phyloP scores from a whole-genome alignment of 2,888 invertebrate species.

The Mesorhabditis spiculigera region DNA sequence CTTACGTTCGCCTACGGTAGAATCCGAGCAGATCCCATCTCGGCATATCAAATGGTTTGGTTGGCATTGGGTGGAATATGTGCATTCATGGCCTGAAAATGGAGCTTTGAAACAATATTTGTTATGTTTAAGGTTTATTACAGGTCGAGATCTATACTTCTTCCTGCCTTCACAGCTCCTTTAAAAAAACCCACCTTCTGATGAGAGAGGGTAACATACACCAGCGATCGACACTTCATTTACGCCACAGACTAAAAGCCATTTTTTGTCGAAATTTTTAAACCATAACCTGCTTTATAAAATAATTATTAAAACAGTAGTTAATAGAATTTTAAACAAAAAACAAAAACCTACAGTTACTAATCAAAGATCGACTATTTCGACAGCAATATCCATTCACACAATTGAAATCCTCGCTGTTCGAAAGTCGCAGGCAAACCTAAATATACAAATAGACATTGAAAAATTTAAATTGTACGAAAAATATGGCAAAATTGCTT shows the following conservation, averaged over 20 bases:
- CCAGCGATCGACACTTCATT: not conserved
- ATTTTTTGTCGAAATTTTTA: too few relatives aligned
- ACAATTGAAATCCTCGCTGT: not conserved
- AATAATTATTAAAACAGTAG: too few relatives aligned
- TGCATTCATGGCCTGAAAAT: slow-evolving; percentile 2
- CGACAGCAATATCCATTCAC: not conserved
- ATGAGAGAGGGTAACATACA: not conserved
- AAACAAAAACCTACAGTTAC: not conserved
- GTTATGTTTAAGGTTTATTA: too few relatives aligned
- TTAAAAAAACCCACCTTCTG: not conserved
- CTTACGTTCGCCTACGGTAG: not conserved
- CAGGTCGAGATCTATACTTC: too few relatives aligned
- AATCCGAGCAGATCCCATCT: not conserved
- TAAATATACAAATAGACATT: not conserved
- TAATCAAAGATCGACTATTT: not conserved
- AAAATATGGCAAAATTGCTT: not conserved
- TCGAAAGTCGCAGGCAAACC: not conserved
- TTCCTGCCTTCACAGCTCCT: too few relatives aligned
- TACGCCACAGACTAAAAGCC: not conserved
- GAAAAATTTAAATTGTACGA: not conserved
- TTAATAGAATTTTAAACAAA: too few relatives aligned
- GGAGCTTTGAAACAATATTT: too few relatives aligned
- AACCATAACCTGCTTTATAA: too few relatives aligned
- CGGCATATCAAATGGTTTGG: not conserved
- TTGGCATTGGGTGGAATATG: slow-evolving; percentile 1